These are phyloP conservation scores for Catharus ustulatus DNA, from an alignment of 2,797 vertebrate species.

Conservation along the genomic window DNA sequence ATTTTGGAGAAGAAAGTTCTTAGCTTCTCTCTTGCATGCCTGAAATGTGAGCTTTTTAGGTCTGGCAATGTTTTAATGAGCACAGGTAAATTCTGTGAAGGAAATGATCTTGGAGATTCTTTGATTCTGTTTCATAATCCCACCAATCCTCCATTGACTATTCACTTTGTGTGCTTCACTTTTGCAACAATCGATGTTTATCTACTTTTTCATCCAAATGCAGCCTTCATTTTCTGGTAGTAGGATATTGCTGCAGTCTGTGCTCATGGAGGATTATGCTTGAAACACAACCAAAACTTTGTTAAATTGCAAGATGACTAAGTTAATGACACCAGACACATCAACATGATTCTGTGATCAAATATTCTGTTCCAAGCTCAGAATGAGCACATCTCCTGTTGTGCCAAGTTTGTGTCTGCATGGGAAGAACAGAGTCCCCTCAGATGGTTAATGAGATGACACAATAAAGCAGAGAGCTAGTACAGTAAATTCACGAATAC, in stretches of 20 bases:
- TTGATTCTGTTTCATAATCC: not conserved
- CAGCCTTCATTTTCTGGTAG: not conserved
- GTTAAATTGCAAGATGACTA: not conserved
- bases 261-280: not conserved
- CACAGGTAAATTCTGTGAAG: not conserved
- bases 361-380: not conserved
- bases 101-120: not conserved
- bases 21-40: not conserved
- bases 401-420: not conserved
- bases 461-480: not conserved
- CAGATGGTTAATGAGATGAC: not conserved
- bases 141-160: not conserved
- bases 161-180: not conserved
- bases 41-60: not conserved
- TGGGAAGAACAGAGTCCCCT: not conserved
- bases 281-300: not conserved
- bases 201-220: not conserved
- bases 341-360: not conserved
- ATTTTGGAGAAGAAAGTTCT: not conserved
- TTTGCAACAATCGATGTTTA: not conserved
- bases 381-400: not conserved
- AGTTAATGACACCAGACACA: not conserved
- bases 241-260: not conserved
- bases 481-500: no score
- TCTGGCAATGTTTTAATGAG: not conserved